Evolutionary conservation across 2,797 vertebrate species (phyloP).

Genomic region (Coccyzus lansbergi): DNA sequence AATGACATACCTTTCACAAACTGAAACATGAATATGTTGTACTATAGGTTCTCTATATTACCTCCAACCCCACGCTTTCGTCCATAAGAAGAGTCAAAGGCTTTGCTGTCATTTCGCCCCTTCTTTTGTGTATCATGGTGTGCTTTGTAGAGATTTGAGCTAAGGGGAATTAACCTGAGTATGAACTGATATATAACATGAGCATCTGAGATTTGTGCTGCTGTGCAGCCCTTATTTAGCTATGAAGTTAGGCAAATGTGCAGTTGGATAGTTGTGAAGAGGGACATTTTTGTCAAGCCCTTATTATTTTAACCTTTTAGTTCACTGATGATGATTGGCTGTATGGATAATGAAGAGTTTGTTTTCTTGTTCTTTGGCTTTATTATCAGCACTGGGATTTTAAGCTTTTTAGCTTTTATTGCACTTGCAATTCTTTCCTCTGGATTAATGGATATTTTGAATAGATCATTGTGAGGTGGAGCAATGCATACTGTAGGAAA

Average conservation of each 20-base stretch:
- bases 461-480: slow-evolving; percentile 18
- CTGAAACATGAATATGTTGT: neutral
- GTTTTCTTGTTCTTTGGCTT: neutral
- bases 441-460: slow-evolving; percentile 48
- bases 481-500: neutral
- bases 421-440: neutral
- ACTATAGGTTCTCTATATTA: neutral
- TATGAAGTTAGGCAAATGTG: neutral
- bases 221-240: neutral
- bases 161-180: neutral
- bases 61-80: neutral
- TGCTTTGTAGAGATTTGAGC: neutral
- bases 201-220: neutral
- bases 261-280: neutral
- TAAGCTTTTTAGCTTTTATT: neutral
- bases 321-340: neutral
- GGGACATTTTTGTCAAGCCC: neutral
- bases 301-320: neutral
- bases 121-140: neutral
- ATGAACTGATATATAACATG: neutral
- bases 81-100: neutral
- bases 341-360: neutral
- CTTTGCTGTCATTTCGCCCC: neutral
- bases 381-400: neutral
- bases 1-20: neutral